Evolutionary conservation across 2,797 vertebrate genomes (phyloP), one percentile per base, ranked within the genome.

Genomic region (Bovichtus variegatus): DNA sequence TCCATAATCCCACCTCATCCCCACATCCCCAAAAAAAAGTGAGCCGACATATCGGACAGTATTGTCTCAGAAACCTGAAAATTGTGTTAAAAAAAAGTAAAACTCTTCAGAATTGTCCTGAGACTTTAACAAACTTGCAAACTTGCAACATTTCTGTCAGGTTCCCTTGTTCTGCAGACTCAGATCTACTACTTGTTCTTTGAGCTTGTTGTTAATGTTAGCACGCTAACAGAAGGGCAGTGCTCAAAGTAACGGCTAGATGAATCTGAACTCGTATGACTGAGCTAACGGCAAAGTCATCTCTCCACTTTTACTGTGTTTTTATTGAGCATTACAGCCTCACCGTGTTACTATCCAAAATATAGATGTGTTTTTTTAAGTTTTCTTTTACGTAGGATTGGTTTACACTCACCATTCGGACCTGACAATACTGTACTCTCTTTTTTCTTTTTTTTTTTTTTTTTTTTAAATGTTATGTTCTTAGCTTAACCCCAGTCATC

Each of bases 351-450:
- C 31, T 8, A 9, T 34, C 31, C 1, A 34, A 9, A 34, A 34
- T 34, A 34, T 34, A 31, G 31, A 34, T 34, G 34, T n/a, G n/a
- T n/a, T n/a, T n/a, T n/a, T n/a, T n/a, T n/a, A n/a, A 27, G 5
- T 27, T 27, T 4, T 27, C 5, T 34, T 6, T 34, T 34, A 1
- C 7, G 31, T 31, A 34, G 16, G 8, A 31, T 21, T 25, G 0
- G 12, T 55, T 63, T 16, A 8, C 49, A 5, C 19, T 43, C 13
- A 21, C 2, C 7, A 4, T 9, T 70, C 19, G 67, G 59, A 68
- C 21, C 2, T 59, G 67, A 78, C 71, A 82, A 71, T 83, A 73
- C 81, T 80, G 79, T 80, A 54, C 62, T 44, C 74, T 83, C 66
- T 75, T 55, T 61, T 29, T 6, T 49, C 3, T 16, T 47, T 63